Conservation (phyloP, 2,797 vertebrate genomes). For the Nyctibius grandis region DNA sequence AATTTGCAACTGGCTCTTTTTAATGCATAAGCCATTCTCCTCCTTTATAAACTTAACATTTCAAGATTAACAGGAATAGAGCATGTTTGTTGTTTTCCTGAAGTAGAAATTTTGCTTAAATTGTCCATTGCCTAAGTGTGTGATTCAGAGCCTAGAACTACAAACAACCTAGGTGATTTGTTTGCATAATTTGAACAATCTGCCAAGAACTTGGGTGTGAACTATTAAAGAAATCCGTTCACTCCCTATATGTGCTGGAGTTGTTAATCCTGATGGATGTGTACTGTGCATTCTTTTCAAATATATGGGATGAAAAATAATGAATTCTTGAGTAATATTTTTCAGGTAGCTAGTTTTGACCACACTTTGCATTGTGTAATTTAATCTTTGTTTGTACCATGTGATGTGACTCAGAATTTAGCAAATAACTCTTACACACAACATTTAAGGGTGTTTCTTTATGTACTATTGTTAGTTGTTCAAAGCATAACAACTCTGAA, state of each 20-base stretch:
- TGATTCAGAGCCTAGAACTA: neutral
- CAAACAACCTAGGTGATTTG: neutral
- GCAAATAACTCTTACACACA: neutral
- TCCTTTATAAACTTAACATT: neutral
- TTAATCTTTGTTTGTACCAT: neutral
- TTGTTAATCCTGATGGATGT: neutral
- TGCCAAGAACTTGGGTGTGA: conserved; percentile 4
- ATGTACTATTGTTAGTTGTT: neutral
- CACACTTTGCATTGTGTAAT: neutral
- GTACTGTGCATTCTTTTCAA: neutral
- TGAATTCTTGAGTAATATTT: neutral
- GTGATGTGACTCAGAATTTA: neutral
- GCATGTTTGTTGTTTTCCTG: neutral
- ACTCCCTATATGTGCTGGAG: neutral
- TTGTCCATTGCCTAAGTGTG: neutral
- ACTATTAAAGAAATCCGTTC: neutral
- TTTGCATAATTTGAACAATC: neutral
- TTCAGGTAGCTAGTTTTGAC: neutral
- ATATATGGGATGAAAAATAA: neutral
- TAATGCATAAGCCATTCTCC: neutral
- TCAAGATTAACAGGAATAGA: neutral
- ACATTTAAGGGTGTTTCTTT: neutral
- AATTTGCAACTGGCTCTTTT: neutral
- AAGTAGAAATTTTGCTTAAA: neutral
- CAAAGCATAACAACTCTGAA: neutral